Conservation (phyloP, 1,140 invertebrate genomes). For the Prorops nasuta region DNA sequence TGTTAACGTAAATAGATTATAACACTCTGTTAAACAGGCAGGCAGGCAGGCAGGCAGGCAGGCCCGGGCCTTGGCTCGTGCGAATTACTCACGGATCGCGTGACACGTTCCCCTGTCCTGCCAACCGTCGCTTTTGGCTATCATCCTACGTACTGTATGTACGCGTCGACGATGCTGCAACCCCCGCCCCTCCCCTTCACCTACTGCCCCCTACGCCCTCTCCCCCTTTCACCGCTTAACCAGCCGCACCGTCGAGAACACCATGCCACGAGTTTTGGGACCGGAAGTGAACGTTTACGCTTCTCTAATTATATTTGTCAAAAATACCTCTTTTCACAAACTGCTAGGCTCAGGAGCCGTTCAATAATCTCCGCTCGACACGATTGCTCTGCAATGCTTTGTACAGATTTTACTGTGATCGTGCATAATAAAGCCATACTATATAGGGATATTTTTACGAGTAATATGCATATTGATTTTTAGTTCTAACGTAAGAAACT, state of each 20-base stretch:
- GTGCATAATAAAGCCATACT: too few species aligned
- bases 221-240: constrained; percentile 11
- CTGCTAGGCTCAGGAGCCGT: too few species aligned
- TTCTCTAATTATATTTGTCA: constrained; percentile 27
- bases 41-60: constrained; percentile 28
- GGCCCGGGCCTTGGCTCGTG: constrained; percentile 47
- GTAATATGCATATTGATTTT: too few species aligned
- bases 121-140: constrained; percentile 52
- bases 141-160: constrained; percentile 45
- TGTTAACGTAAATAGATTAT: constrained; percentile 61
- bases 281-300: constrained; percentile 27
- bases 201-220: constrained; percentile 15
- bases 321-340: too few species aligned
- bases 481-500: too few species aligned
- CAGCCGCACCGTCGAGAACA: constrained; percentile 25
- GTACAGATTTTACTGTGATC: too few species aligned
- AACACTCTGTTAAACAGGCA: constrained; percentile 59
- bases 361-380: too few species aligned
- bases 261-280: constrained; percentile 31
- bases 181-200: constrained; percentile 11
- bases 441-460: too few species aligned
- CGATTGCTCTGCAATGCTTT: too few species aligned
- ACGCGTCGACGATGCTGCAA: constrained; percentile 45
- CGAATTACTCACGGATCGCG: constrained; percentile 58
- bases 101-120: constrained; percentile 57